Evolutionary conservation across 2,797 vertebrate genomes (phyloP).

Genomic region (Epinephelus awoara): DNA sequence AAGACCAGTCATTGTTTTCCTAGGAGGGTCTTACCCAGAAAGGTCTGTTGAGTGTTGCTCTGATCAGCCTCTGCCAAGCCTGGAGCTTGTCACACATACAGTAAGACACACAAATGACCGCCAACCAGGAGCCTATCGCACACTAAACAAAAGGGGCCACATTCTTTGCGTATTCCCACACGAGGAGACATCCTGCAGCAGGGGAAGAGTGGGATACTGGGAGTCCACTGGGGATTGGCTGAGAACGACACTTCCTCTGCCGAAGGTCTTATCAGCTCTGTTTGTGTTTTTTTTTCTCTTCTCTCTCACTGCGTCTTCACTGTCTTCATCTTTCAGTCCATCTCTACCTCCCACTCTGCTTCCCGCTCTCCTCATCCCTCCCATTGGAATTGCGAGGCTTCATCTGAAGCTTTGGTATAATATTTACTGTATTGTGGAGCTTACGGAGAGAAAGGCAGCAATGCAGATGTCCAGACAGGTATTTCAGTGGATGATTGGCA

Average conservation of each 20-base stretch:
- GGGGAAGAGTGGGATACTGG: slow-evolving; percentile 78
- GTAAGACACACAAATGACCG: slow-evolving; percentile 73
- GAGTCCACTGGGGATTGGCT: slow-evolving; percentile 78
- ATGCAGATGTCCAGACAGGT: slow-evolving; percentile 43
- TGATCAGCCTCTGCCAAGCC: slow-evolving; percentile 76
- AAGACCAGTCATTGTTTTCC: slow-evolving; percentile 71
- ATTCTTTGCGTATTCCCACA: slow-evolving; percentile 87
- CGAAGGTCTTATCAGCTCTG: slow-evolving; percentile 81
- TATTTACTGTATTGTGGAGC: slow-evolving; percentile 30
- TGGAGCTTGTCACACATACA: slow-evolving; percentile 73
- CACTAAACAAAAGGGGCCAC: slow-evolving; percentile 84
- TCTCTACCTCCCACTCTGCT: slow-evolving; percentile 64
- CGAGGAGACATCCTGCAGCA: slow-evolving; percentile 83
- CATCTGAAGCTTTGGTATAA: slow-evolving; percentile 50
- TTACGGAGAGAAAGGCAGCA: slow-evolving; percentile 22
- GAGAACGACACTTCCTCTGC: slow-evolving; percentile 83
- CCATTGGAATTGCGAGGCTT: slow-evolving; percentile 53
- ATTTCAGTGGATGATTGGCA: slow-evolving; percentile 12
- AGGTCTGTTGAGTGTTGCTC: slow-evolving; percentile 69
- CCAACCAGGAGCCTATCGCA: slow-evolving; percentile 78
- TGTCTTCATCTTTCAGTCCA: slow-evolving; percentile 72
- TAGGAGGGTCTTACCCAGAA: slow-evolving; percentile 74
- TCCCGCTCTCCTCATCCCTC: slow-evolving; percentile 53
- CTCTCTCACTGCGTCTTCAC: slow-evolving; percentile 47
- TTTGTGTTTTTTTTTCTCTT: slow-evolving; percentile 67